Evolutionary conservation across 2,113 vertebrate species (phyloP), one percentile per base, ranked within the genome.

Genomic region (Paratilapia polleni): DNA sequence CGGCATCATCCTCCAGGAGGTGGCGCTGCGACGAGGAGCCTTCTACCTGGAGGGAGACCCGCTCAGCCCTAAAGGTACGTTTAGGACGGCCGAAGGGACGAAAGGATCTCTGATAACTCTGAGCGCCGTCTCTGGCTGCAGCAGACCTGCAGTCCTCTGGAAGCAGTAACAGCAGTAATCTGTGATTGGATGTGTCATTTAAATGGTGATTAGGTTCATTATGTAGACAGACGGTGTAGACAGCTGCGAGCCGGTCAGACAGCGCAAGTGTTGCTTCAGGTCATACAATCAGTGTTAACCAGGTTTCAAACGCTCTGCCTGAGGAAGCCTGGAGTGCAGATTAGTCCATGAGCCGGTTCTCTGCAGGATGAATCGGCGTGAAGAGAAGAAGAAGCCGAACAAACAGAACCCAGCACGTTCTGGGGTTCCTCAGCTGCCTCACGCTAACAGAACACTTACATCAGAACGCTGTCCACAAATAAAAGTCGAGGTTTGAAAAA

Each of bases 1-100:
- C 0, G 97, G 98, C 6, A 97, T 99, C 94, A 96, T 99, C 93
- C 96, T 99, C 70, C 98, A 99, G 91, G 98, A 99, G 95, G 97
- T 99, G 22, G 98, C 97, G 4, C 94, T 98, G 57, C 96, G 98
- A 20, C 94, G 91, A 1, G 97, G 98, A 0, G 96, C 95, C 88
- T 99, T 99, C 93, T 96, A 96, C 14, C 87, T 98, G 85, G 97
- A 98, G 81, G 96, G 95, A 4, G 47, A 96, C 13, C 95, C 96
- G 0, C 96, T 98, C 34, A 99, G 97, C 83, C 97, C 98, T 5
- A 99, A 99, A 96, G 98, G 98, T 98, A 15, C 10, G n/a, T 22
- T 22, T 10, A 57, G 6, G n/a, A 5, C 43, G 5, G 41, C 12
- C 5, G 12, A 43, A 49, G 47, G 43, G 15, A 5, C 14, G 13